Evolutionary conservation across 2,113 vertebrate species (phyloP), one percentile per base, ranked within the genome.

Genomic region (Clarias magur): DNA sequence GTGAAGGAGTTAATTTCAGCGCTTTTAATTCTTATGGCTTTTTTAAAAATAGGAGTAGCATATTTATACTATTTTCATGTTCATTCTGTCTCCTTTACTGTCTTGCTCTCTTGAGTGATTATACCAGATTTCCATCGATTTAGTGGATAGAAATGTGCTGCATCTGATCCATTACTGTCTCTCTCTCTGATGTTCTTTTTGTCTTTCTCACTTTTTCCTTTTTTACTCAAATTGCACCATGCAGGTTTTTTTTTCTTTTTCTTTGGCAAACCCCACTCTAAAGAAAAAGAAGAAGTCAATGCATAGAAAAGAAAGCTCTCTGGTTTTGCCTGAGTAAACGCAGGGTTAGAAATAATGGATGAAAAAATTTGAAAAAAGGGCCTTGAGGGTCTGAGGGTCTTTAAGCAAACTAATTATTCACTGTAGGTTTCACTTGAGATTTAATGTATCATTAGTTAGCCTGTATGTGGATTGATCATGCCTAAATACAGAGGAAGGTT

Each of bases 1-100:
- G 92, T 93, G 92, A 9, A 68, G 92, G 90, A 93, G 91, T 89
- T 93, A 93, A 94, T 94, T 93, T 91, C 42, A 42, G 92, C 93
- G 92, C 30, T 80, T 53, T 73, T 68, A 4, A 48, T 27, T 30
- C 56, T 27, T 65, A 12, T 38, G 34, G 34, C 34, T 17, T 17
- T 63, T 38, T 3, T 72, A 19, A 34, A 25, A n/a, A 3, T 38
- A 19, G 8, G 34, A 23, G 23, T 11, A 23, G 38, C 10, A 1
- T 23, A 48, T 73, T 73, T 21, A 8, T 1, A 48, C 23, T 23
- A 56, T 57, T 27, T 34, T 59, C 3, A 5, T 25, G 70, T 15
- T 85, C 63, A 57, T 27, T 60, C 70, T 42, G 38, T 23, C 12
- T 54, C 38, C 48, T 23, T 56, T 13, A 25, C 12, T 79, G 9